Conservation (phyloP, 2,113 vertebrate species). For the Oxyura jamaicensis region DNA sequence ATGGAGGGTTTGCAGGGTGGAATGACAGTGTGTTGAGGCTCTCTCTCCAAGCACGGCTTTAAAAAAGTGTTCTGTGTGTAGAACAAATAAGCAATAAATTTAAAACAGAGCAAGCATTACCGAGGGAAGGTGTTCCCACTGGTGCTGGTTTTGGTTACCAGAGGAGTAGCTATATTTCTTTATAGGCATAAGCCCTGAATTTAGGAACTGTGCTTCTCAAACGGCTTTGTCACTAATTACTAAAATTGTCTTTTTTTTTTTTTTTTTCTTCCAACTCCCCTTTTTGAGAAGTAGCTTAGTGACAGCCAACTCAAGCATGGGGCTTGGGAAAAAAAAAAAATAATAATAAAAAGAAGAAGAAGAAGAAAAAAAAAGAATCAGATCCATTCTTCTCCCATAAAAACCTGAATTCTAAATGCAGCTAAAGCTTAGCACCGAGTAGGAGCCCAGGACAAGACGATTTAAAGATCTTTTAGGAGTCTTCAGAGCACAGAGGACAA, state of each 20-base stretch:
- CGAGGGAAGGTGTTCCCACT: not conserved
- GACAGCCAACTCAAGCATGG: not conserved
- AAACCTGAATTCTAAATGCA: not conserved
- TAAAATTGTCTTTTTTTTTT: not conserved
- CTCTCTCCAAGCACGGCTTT: not conserved
- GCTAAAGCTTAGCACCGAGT: not conserved
- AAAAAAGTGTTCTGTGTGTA: not conserved
- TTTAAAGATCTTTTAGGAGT: not conserved
- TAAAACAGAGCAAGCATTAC: not conserved
- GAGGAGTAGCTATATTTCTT: not conserved
- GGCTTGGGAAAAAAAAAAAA: no score
- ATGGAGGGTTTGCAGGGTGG: not conserved
- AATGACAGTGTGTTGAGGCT: accelerated
- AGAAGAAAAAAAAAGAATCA: not conserved
- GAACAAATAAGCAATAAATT: not conserved
- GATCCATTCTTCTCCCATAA: not conserved
- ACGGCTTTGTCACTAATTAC: not conserved
- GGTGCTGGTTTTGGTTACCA: not conserved
- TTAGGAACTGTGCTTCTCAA: not conserved
- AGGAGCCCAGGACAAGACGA: not conserved
- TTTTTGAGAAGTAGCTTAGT: not conserved
- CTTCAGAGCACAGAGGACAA: not conserved
- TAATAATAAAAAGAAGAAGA: no score
- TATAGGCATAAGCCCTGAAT: not conserved
- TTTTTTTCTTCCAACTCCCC: not conserved